Conservation (phyloP, 2,888 invertebrate species). For the Gordius sp. region DNA sequence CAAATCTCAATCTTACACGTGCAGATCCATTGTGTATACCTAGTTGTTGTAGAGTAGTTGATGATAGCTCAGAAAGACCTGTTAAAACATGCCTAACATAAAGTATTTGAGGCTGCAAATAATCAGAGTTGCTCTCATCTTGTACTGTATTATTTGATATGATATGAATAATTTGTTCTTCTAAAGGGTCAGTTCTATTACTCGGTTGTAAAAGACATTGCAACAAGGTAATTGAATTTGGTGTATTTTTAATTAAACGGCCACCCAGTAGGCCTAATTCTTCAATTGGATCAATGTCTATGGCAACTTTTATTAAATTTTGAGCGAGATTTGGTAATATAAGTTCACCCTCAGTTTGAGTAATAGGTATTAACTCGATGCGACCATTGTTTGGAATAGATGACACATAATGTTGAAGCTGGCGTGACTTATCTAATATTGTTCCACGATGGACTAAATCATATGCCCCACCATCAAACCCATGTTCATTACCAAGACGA, state of each 20-base stretch:
- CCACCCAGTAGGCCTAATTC: neutral
- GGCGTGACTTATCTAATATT: neutral
- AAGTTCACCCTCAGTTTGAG: neutral
- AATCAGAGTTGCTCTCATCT: neutral
- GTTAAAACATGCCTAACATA: neutral
- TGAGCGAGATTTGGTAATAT: neutral
- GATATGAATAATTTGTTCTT: too few relatives aligned
- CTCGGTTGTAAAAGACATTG: too few relatives aligned
- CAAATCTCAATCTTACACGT: neutral
- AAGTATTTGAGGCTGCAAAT: neutral
- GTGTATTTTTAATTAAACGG: neutral
- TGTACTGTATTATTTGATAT: too few relatives aligned
- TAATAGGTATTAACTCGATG: neutral
- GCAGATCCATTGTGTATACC: neutral
- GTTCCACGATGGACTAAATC: neutral
- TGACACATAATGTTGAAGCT: neutral
- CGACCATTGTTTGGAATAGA: constrained; percentile 4
- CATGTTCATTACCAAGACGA: neutral
- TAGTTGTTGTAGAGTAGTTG: neutral
- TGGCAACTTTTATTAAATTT: neutral
- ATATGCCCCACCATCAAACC: neutral
- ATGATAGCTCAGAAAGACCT: neutral
- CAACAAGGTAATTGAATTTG: neutral
- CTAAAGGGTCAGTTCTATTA: too few relatives aligned
- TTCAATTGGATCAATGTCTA: neutral